Evolutionary conservation across 92 coral and sea anemone species (phyloP).

Genomic region (Heteractis magnifica): DNA sequence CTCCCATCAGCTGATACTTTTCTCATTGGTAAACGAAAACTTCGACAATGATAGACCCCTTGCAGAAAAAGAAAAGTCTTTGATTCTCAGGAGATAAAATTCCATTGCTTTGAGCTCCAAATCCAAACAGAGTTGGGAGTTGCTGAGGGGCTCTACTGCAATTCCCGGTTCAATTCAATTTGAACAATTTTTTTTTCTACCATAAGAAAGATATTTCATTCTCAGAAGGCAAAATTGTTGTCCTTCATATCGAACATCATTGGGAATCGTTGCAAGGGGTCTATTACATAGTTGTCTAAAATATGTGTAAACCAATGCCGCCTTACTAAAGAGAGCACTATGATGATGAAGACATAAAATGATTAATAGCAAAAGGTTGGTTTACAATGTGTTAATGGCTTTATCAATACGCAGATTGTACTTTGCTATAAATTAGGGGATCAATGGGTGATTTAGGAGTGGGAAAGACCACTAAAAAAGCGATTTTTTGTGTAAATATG

Average conservation of each 20-base stretch:
- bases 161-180: too few relatives aligned
- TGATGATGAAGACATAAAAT: neutral
- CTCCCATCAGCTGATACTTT: neutral
- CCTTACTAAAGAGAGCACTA: neutral
- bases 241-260: too few relatives aligned
- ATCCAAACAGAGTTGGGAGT: too few relatives aligned
- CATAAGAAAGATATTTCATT: too few relatives aligned
- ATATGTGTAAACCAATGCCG: neutral
- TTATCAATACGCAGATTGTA: neutral
- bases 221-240: too few relatives aligned
- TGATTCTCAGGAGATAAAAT: too few relatives aligned
- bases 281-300: too few relatives aligned
- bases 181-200: too few relatives aligned
- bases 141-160: too few relatives aligned
- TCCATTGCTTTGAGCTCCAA: too few relatives aligned
- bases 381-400: neutral
- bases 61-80: too few relatives aligned
- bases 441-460: neutral
- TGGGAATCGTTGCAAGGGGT: too few relatives aligned
- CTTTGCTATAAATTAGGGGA: neutral
- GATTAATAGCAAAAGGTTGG: neutral
- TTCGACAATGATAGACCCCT: neutral
- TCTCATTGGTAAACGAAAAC: neutral
- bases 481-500: neutral
- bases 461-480: neutral